phyloP scores from a whole-genome alignment of 1,140 invertebrate species.

The Plodia interpunctella region DNA sequence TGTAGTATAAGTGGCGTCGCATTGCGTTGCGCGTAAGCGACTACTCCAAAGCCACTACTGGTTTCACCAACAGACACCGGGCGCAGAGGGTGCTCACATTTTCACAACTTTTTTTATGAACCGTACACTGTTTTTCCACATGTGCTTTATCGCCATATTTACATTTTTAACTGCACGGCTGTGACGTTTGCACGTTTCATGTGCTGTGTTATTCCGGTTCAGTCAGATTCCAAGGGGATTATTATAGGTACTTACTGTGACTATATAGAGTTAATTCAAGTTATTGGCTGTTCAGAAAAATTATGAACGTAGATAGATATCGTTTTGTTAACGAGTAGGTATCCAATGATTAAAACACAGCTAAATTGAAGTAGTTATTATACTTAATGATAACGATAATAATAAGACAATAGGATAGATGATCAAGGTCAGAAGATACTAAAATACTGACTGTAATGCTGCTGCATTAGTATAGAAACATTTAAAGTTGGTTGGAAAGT shows the following conservation, averaged over 20 bases:
- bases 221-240: neutral
- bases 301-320: no score
- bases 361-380: no score
- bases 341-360: no score
- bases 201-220: neutral
- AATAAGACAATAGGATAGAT: no score
- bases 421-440: no score
- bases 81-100: neutral
- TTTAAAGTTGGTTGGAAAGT: no score
- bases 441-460: no score
- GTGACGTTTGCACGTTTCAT: neutral
- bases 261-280: neutral
- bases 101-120: conserved; percentile 8
- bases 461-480: no score
- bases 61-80: conserved; percentile 6
- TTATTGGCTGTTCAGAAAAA: no score
- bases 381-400: no score
- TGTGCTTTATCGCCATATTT: conserved; percentile 2
- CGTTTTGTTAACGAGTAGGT: no score
- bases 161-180: neutral
- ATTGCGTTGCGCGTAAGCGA: neutral
- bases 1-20: neutral
- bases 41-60: neutral
- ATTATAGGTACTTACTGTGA: neutral
- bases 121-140: neutral